Evolutionary conservation across 2,888 invertebrate genomes (phyloP).

Genomic region (Pachymerium ferrugineum): DNA sequence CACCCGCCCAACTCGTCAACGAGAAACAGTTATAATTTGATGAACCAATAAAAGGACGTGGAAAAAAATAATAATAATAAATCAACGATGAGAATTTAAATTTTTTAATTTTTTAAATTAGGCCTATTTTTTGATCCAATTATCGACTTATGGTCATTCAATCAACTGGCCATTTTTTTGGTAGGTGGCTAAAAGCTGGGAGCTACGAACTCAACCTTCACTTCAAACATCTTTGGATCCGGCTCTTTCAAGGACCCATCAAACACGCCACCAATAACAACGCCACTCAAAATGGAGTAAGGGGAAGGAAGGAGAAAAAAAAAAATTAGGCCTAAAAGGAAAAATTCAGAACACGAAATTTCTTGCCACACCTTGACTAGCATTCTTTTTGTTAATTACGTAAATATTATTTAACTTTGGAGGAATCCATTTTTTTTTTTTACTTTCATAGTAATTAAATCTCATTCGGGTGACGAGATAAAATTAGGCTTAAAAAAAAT

Average conservation of each 20-base stretch:
- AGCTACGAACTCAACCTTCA: slow-evolving; percentile 13
- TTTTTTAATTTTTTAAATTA: neutral
- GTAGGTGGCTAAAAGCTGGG: neutral
- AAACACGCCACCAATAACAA: slow-evolving; percentile 3
- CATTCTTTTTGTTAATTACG: too few relatives aligned
- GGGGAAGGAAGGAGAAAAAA: too few relatives aligned
- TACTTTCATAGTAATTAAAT: too few relatives aligned
- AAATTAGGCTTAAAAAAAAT: too few relatives aligned
- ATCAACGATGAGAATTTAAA: too few relatives aligned
- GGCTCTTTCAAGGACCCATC: slow-evolving; percentile 13
- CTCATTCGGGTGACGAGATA: too few relatives aligned
- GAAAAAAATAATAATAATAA: too few relatives aligned
- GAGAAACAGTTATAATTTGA: neutral
- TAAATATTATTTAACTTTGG: too few relatives aligned
- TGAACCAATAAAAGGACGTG: too few relatives aligned
- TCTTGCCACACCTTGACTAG: neutral
- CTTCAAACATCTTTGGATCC: slow-evolving; percentile 9
- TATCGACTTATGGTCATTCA: neutral
- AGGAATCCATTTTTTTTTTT: neutral
- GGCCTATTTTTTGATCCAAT: neutral
- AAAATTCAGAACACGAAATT: neutral
- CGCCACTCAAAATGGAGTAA: neutral
- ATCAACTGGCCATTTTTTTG: too few relatives aligned
- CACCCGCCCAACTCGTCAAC: neutral
- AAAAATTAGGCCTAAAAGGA: slow-evolving; percentile 7